phyloP scores from a whole-genome alignment of 2,113 vertebrate species.

The Brachionichthys hirsutus region DNA sequence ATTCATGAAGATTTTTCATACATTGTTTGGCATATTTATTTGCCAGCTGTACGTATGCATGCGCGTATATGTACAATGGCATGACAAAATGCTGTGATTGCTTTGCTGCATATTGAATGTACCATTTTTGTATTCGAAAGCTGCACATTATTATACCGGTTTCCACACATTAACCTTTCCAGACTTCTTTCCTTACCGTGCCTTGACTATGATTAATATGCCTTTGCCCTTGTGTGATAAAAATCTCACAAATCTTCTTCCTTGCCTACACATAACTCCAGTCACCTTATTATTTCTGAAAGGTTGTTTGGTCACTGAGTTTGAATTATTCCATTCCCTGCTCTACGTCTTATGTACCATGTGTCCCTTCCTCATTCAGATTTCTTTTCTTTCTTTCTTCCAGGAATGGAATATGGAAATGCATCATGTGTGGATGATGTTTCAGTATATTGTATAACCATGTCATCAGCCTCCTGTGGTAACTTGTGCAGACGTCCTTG shows the following conservation, averaged over 20 bases:
- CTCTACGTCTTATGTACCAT: slow-evolving; percentile 39
- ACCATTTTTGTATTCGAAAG: slow-evolving; percentile 56
- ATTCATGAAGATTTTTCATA: slow-evolving; percentile 44
- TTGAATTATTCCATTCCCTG: slow-evolving; percentile 66
- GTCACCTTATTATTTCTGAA: slow-evolving; percentile 67
- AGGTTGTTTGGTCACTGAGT: slow-evolving; percentile 65
- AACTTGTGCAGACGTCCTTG: slow-evolving; percentile 35
- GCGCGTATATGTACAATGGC: slow-evolving; percentile 43
- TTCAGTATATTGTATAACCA: slow-evolving; percentile 45
- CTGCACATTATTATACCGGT: slow-evolving; percentile 51
- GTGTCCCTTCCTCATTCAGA: slow-evolving; percentile 58
- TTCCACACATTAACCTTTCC: slow-evolving; percentile 71
- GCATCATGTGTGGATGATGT: slow-evolving; percentile 43
- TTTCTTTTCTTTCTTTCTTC: slow-evolving; percentile 56
- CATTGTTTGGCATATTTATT: slow-evolving; percentile 35
- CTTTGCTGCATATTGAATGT: slow-evolving; percentile 50
- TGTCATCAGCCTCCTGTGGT: slow-evolving; percentile 52
- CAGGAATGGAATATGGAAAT: slow-evolving; percentile 72
- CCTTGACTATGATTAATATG: slow-evolving; percentile 65
- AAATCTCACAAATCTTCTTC: slow-evolving; percentile 68
- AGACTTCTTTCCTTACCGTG: slow-evolving; percentile 43
- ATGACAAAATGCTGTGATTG: slow-evolving; percentile 55
- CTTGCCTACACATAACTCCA: slow-evolving; percentile 50
- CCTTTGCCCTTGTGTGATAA: slow-evolving; percentile 63
- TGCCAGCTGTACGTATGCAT: slow-evolving; percentile 3